Evolutionary conservation across 2,113 vertebrate species (phyloP).

Genomic region (Ceuthmochares aereus): DNA sequence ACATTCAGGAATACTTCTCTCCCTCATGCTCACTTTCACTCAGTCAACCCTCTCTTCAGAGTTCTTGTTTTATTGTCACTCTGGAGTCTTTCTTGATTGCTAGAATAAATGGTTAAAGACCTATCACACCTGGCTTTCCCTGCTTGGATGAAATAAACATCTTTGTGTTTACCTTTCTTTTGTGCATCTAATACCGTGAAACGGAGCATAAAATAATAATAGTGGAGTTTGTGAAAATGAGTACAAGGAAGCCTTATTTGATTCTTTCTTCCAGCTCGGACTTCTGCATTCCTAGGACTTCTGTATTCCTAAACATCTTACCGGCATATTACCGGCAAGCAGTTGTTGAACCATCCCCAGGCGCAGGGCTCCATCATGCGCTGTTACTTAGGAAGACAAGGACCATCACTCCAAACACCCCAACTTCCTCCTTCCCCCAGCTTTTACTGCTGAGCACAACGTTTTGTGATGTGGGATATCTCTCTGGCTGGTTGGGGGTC

Average conservation of each 20-base stretch:
- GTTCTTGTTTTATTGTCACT: neutral
- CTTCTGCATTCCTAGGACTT: neutral
- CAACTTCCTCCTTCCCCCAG: neutral
- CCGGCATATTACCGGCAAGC: accelerated
- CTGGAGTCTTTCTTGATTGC: neutral
- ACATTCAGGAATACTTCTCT: neutral
- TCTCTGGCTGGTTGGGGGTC: neutral
- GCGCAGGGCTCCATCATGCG: accelerated
- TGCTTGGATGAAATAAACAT: neutral
- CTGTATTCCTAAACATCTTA: neutral
- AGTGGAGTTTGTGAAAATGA: neutral
- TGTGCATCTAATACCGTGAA: neutral
- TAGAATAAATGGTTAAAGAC: neutral
- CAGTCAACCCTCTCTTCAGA: neutral
- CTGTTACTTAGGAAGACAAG: neutral
- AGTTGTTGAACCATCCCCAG: neutral
- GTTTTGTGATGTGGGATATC: neutral
- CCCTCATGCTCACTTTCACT: neutral
- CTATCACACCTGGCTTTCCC: neutral
- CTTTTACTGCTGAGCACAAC: no score
- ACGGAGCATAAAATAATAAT: neutral
- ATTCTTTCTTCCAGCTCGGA: neutral
- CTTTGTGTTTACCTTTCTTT: neutral
- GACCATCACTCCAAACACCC: accelerated
- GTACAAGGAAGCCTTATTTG: neutral